Base-by-base conservation (phyloP, 30 jellyfish, hydroid and myxozoan species). In the Chironex yamaguchii region DNA sequence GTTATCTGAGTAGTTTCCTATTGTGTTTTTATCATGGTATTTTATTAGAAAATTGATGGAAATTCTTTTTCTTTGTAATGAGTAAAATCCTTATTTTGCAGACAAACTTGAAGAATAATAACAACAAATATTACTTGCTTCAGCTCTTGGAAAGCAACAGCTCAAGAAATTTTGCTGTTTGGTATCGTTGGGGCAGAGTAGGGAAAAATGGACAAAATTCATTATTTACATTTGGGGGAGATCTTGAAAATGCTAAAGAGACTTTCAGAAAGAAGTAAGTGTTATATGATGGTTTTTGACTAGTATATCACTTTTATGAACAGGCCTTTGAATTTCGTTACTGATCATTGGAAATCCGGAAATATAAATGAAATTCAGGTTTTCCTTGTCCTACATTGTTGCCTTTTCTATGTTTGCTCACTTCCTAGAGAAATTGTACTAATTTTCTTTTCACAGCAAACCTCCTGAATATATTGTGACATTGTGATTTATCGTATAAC, bases 131-230 rank as follows among this genome's bases (percentile, higher is more conserved):
- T 83, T 93, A 81, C 75, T 76, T 87, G 93, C 70, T 93, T 88
- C 98, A 93, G 35, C 51, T 93, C 12, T 76, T 93, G 49, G 89
- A 93, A 69, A 73, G 72, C 36, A 93, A 93, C 70, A 81, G 70
- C 1, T 83, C 96, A 3, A 93, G 88, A 26, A 86, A 70, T 13
- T 93, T 29, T 75, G 98, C 98, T 20, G 98, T 93, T 25, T 93
- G 98, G 98, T 83, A 87, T 71, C 92, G 98, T 6, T 93, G 98
- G 98, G 98, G 98, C 26, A 65, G 96, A 54, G 98, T 93, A 51
- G 98, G 98, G 24, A 28, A 66, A 30, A 85, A 69, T 80, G 98
- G 98, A 0, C 97, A 82, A 70, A 82, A 48, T 21, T 81, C 82
- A 33, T 71, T 93, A 13, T 84, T 93, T 28, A 84, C 51, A 21